Percentiles rank a stretch among this genome's conserved stretches.
Conservation (phyloP, 1,140 invertebrate species). For the Spodoptera litura region DNA sequence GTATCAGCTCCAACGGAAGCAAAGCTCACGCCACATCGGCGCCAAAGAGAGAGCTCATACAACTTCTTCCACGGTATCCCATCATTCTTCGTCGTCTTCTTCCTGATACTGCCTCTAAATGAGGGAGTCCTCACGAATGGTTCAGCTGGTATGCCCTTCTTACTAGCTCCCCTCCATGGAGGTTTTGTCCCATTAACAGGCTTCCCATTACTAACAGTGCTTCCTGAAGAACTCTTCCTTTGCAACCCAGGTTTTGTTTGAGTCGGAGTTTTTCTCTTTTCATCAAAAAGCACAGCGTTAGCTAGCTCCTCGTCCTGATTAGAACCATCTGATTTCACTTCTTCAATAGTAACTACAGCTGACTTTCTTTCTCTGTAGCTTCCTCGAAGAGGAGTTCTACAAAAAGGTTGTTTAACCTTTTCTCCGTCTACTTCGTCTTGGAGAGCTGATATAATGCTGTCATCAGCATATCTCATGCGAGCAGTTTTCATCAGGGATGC, state of each 20-base stretch:
- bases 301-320: constrained; percentile 72
- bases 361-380: constrained; percentile 83
- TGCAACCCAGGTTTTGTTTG: constrained; percentile 67
- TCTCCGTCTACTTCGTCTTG: constrained; percentile 80
- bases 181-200: constrained; percentile 74
- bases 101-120: constrained; percentile 79
- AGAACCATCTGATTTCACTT: constrained; percentile 77
- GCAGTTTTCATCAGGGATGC: constrained; percentile 87
- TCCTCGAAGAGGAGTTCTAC: constrained; percentile 78
- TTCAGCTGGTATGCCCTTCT: constrained; percentile 71
- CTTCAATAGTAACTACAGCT: constrained; percentile 78
- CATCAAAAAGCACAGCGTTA: constrained; percentile 66
- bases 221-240: constrained; percentile 70
- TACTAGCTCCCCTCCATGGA: constrained; percentile 85
- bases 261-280: constrained; percentile 68
- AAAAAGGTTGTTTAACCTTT: constrained; percentile 74
- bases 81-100: constrained; percentile 72
- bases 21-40: constrained; percentile 82
- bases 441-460: constrained; percentile 65
- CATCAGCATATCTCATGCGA: constrained; percentile 86
- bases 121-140: constrained; percentile 77
- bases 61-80: constrained; percentile 86
- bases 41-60: constrained; percentile 86
- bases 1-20: constrained; percentile 75
- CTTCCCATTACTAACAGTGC: constrained; percentile 64